Evolutionary conservation across 2,888 invertebrate genomes (phyloP), one percentile per base, ranked within the genome.

Genomic region (Eupithecia subfuscata): DNA sequence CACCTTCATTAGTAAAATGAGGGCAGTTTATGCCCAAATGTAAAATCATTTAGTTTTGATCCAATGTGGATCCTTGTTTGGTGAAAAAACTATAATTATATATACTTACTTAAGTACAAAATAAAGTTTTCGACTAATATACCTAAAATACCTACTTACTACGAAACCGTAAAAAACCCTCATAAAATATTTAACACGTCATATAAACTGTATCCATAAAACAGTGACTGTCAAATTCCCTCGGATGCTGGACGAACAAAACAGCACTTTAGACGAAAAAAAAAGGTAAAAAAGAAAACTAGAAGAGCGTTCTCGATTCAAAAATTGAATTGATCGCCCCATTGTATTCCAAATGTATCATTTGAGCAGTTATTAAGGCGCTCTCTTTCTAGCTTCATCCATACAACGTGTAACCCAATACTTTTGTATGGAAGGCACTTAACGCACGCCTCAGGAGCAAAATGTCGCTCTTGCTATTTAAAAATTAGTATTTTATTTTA

Each of bases 261-360:
- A 95, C 95, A 95, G 94, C 95, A 95, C 95, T 95, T 94, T 94
- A 93, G 93, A 90, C 86, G 89, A 90, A 90, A 91, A 91, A 90
- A 86, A 80, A 83, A 82, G 83, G 82, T 85, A 90, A 92, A 73
- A 91, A 89, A 89, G 87, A 90, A 89, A 91, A 91, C 91, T 92
- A 93, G 93, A 91, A 92, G 93, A 95, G 92, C 94, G 93, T 93
- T 93, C 94, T 94, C 94, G 93, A 94, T 94, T 95, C 95, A 94
- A 94, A 94, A 94, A 94, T 95, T 94, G 94, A 94, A 95, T 95
- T 94, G 95, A 95, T 95, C 95, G 94, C 90, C 90, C 95, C 94
- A 95, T 95, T 95, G 95, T 95, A 94, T 95, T 94, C 94, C 90
- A 93, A 95, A 95, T 94, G 95, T 95, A 95, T 95, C 95, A 95